Evolutionary conservation across 2,888 invertebrate genomes (phyloP).

Genomic region (Argyresthia goedartella): DNA sequence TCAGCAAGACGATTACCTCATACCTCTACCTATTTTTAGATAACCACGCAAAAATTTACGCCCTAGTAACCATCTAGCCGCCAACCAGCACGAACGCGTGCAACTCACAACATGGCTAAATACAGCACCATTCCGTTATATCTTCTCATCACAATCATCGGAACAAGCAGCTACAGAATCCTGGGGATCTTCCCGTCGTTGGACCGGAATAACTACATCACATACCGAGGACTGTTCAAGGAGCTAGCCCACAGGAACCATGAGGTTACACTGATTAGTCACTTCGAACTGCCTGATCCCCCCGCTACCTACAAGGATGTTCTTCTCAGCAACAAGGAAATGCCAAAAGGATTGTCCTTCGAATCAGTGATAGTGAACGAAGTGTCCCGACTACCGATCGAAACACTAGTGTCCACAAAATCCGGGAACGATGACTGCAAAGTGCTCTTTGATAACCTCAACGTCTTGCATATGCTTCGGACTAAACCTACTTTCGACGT

Average conservation of each 20-base stretch:
- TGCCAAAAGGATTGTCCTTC: constrained; percentile 52
- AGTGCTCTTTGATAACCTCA: constrained; percentile 58
- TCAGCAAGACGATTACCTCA: constrained; percentile 61
- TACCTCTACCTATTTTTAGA: constrained; percentile 63
- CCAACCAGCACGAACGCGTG: constrained; percentile 42
- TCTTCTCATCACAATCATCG: constrained; percentile 26
- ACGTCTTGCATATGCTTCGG: constrained; percentile 61
- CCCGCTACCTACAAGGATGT: constrained; percentile 69
- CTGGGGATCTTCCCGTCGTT: constrained; percentile 66
- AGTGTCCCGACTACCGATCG: constrained; percentile 58
- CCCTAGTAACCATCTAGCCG: constrained; percentile 53
- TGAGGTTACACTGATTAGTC: constrained; percentile 65
- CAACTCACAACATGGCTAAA: constrained; percentile 3
- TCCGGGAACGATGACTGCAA: constrained; percentile 63
- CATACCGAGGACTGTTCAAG: constrained; percentile 59
- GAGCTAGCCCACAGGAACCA: constrained; percentile 64
- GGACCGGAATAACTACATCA: constrained; percentile 62
- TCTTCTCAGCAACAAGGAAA: constrained; percentile 48
- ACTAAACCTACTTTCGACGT: constrained; percentile 74
- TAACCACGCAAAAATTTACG: constrained; percentile 47
- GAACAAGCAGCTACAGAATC: constrained; percentile 51
- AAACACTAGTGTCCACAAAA: constrained; percentile 58
- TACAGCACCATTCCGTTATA: constrained; percentile 1
- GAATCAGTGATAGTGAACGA: constrained; percentile 61
- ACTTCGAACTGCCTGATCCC: constrained; percentile 54